A percentile compares a stretch with the other conserved stretches of the same genome.
phyloP scores from a whole-genome alignment of 2,797 vertebrate genomes.

The Sebastolobus alascanus region DNA sequence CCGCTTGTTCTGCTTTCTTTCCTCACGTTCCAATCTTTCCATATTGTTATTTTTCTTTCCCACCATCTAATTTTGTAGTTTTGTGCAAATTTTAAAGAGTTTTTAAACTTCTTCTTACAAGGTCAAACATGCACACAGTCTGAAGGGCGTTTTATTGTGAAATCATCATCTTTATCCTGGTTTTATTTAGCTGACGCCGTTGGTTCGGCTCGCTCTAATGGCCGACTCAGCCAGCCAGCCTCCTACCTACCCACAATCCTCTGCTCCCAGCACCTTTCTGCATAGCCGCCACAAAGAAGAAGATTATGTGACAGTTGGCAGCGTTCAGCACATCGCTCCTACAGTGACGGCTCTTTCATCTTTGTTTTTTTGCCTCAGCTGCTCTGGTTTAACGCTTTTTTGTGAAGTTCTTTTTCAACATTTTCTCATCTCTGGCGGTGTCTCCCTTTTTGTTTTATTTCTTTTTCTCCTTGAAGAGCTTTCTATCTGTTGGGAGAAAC shows the following conservation, averaged over 20 bases:
- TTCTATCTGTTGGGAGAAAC: conserved; percentile 26
- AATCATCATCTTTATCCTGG: conserved; percentile 50
- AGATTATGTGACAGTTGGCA: conserved; percentile 64
- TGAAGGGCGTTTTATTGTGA: conserved; percentile 50
- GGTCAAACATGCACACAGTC: conserved; percentile 30
- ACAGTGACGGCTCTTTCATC: conserved; percentile 37
- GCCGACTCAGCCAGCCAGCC: conserved; percentile 36
- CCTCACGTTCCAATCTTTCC: background rate
- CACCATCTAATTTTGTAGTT: background rate
- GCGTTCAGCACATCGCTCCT: conserved; percentile 13
- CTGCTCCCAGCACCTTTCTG: conserved; percentile 53
- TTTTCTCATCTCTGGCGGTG: conserved; percentile 9
- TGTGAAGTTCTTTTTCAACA: background rate
- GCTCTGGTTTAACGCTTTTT: conserved; percentile 13
- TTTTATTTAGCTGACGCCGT: conserved; percentile 54
- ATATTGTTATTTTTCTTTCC: background rate
- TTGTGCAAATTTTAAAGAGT: background rate
- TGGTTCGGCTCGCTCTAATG: conserved; percentile 39
- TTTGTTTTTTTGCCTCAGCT: background rate
- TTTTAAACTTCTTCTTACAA: conserved; percentile 15
- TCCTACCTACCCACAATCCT: conserved; percentile 71
- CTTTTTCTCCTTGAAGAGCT: conserved; percentile 17
- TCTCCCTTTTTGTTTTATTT: conserved; percentile 1
- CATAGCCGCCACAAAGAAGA: conserved; percentile 41
- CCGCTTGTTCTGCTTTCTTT: background rate